Percentiles rank a stretch among this genome's conserved stretches.
phyloP scores from a whole-genome alignment of 2,888 invertebrate genomes.

The Hydraecia micacea region DNA sequence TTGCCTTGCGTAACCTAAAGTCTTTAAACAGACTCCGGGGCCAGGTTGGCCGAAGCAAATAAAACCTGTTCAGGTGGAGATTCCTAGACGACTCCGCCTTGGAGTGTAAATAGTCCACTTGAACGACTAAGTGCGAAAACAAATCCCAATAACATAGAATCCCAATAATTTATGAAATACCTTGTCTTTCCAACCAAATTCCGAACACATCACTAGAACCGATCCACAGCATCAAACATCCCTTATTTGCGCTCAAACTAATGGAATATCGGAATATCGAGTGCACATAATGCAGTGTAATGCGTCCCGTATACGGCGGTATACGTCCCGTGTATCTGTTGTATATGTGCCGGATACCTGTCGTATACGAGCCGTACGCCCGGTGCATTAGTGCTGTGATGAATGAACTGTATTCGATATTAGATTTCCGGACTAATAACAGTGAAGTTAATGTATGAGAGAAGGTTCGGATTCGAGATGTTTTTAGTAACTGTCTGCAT shows the following conservation, averaged over 20 bases:
- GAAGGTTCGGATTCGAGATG: neutral
- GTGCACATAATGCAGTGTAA: constrained; percentile 60
- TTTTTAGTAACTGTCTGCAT: neutral
- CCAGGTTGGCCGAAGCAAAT: no score
- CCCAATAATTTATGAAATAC: neutral
- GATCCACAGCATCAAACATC: neutral
- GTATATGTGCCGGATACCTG: constrained; percentile 32
- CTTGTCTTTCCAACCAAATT: neutral
- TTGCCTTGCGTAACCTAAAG: no score
- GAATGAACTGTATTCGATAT: constrained; percentile 57
- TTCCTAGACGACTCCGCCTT: no score
- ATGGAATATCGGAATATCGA: constrained; percentile 61
- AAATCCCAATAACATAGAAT: neutral
- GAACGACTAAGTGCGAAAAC: neutral
- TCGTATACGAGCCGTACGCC: constrained; percentile 25
- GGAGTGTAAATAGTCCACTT: neutral
- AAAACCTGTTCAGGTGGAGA: no score
- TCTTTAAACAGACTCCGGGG: no score
- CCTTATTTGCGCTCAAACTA: constrained; percentile 47
- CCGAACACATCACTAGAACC: neutral
- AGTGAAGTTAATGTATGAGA: constrained; percentile 19
- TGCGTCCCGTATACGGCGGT: constrained; percentile 16
- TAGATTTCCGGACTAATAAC: constrained; percentile 50
- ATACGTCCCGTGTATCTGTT: constrained; percentile 19
- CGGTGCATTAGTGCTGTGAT: constrained; percentile 60